These are phyloP conservation scores for Arion vulgaris DNA, from an alignment of 1,140 invertebrate genomes.

Conservation along the genomic window DNA sequence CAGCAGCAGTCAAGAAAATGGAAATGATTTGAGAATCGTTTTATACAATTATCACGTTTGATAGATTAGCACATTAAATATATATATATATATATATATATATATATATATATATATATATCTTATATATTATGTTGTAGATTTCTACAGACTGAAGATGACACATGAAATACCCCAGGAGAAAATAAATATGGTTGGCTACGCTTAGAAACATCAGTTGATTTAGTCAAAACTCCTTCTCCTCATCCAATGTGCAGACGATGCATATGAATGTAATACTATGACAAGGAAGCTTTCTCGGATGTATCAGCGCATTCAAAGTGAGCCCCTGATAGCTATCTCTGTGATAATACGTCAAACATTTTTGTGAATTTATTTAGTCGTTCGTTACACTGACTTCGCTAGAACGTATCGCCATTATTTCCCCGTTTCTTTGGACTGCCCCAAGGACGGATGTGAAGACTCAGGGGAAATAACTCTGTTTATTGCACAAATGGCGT, in stretches of 20 bases:
- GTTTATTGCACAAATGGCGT: conserved; percentile 30
- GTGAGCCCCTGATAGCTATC: background rate
- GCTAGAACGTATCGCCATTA: background rate
- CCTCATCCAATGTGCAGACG: background rate
- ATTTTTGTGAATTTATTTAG: conserved; percentile 5
- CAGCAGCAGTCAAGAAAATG: too few relatives aligned
- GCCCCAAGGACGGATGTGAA: background rate
- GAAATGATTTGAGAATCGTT: too few relatives aligned
- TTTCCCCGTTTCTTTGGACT: background rate
- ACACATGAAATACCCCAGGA: conserved; percentile 10
- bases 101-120: too few relatives aligned
- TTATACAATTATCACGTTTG: too few relatives aligned
- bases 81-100: too few relatives aligned
- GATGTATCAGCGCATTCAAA: background rate
- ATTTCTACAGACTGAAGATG: background rate
- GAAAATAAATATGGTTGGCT: conserved; percentile 23
- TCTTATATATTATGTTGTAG: too few relatives aligned
- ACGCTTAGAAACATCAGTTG: conserved; percentile 1
- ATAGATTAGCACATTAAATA: too few relatives aligned
- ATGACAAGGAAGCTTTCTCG: background rate
- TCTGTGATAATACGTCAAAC: background rate
- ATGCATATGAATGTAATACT: conserved; percentile 28
- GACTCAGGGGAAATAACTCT: conserved; percentile 24
- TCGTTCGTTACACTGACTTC: conserved; percentile 13
- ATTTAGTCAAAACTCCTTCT: background rate